A percentile compares a stretch with the other conserved stretches of the same genome.
Evolutionary conservation across 2,888 invertebrate genomes (phyloP).

Genomic region (Eilema sororculum): DNA sequence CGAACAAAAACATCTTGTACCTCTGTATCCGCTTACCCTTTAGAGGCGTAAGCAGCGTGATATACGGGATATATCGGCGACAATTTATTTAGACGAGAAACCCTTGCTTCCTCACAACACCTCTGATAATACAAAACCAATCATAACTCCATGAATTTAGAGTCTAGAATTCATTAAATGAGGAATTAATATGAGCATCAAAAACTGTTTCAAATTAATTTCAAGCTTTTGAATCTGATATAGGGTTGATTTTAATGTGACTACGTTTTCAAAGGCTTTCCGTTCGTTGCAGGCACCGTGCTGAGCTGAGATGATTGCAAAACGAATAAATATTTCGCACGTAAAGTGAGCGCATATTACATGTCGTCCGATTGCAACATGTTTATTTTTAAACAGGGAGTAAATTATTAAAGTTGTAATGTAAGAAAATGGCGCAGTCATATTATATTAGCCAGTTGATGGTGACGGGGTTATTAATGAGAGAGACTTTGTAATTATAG

Average conservation of each 20-base stretch:
- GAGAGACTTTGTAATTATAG: background rate
- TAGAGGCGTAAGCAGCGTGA: constrained; percentile 77
- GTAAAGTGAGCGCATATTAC: constrained; percentile 51
- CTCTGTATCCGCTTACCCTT: constrained; percentile 60
- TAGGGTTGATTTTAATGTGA: constrained; percentile 25
- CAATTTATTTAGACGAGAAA: constrained; percentile 75
- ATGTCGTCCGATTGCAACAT: constrained; percentile 44
- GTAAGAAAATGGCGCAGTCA: constrained; percentile 33
- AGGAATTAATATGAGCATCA: constrained; percentile 30
- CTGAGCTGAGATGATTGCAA: constrained; percentile 56
- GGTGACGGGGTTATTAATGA: constrained; percentile 2
- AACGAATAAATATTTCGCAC: constrained; percentile 51
- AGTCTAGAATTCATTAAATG: constrained; percentile 18
- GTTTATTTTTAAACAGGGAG: constrained; percentile 52
- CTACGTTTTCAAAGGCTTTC: constrained; percentile 33
- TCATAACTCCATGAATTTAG: constrained; percentile 19
- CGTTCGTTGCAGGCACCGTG: constrained; percentile 46
- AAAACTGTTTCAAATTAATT: constrained; percentile 39
- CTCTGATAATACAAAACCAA: constrained; percentile 39
- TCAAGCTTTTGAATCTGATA: constrained; percentile 40
- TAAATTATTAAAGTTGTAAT: constrained; percentile 44
- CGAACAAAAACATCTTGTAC: constrained; percentile 13
- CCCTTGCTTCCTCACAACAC: constrained; percentile 53
- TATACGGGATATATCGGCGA: constrained; percentile 79
- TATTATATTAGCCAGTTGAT: constrained; percentile 15